phyloP scores from a whole-genome alignment of 2,888 invertebrate species.

The Drosophila pegasa region DNA sequence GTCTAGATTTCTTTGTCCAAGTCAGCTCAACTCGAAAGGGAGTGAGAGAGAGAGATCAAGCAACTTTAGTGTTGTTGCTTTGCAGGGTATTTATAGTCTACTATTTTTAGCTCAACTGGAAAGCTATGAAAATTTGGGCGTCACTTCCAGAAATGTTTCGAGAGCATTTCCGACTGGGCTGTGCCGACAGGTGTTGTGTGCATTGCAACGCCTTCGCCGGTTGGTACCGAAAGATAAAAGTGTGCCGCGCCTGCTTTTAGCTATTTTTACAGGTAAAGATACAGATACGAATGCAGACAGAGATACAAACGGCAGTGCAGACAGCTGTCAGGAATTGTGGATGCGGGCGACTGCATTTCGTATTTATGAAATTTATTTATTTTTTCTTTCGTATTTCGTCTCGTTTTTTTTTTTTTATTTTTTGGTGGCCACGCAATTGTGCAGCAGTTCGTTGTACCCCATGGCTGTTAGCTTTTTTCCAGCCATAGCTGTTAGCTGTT shows the following conservation, averaged over 20 bases:
- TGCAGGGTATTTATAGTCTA: slow-evolving; percentile 7
- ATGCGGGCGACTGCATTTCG: slow-evolving; percentile 74
- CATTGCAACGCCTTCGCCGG: slow-evolving; percentile 30
- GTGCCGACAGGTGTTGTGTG: slow-evolving; percentile 72
- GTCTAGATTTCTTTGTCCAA: not conserved
- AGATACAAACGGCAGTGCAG: slow-evolving; percentile 18
- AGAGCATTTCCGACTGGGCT: slow-evolving; percentile 33
- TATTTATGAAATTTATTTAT: slow-evolving; percentile 67
- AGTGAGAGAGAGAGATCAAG: too few species aligned
- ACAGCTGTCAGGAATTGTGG: slow-evolving; percentile 52
- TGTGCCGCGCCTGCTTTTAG: slow-evolving; percentile 37
- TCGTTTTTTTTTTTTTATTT: slow-evolving; percentile 12
- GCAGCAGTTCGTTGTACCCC: slow-evolving; percentile 67
- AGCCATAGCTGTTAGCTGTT: slow-evolving; percentile 20
- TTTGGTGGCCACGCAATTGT: slow-evolving; percentile 75
- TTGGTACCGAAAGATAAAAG: slow-evolving; percentile 54
- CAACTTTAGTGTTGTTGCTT: not conserved
- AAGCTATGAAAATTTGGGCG: slow-evolving; percentile 20
- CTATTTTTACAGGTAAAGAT: slow-evolving; percentile 51
- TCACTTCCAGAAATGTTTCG: not conserved
- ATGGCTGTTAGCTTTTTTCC: slow-evolving; percentile 11
- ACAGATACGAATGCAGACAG: not conserved
- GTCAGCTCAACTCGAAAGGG: not conserved
- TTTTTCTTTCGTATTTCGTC: slow-evolving; percentile 15
- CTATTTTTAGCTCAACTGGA: slow-evolving; percentile 30